A percentile compares a stretch with the other conserved stretches of the same genome.
These are phyloP conservation scores for Muscicapa striata DNA, from an alignment of 2,797 vertebrate genomes.

Conservation along the genomic window DNA sequence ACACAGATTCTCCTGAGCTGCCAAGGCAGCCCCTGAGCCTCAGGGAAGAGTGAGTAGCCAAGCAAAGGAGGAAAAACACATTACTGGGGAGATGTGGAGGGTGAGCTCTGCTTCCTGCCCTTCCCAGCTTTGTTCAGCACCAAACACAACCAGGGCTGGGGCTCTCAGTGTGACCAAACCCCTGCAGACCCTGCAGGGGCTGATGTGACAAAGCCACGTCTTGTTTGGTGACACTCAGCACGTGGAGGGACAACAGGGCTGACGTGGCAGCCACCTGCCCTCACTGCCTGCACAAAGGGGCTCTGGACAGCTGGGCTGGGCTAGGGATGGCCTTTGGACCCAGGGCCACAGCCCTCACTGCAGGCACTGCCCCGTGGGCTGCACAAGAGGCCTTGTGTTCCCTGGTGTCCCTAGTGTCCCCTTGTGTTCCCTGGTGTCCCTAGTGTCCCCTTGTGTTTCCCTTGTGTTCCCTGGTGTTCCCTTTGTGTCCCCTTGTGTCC, in stretches of 20 bases:
- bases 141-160: rapidly evolving
- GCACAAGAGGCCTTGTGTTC: not conserved
- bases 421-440: no score
- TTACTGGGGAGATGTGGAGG: not conserved
- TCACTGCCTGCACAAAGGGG: not conserved
- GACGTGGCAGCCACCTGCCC: rapidly evolving
- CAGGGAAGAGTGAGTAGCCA: not conserved
- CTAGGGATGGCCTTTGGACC: rapidly evolving
- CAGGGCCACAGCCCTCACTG: not conserved
- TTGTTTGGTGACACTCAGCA: rapidly evolving
- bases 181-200: rapidly evolving
- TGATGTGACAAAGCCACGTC: rapidly evolving
- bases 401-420: no score
- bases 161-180: rapidly evolving
- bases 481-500: no score
- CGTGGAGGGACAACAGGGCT: rapidly evolving
- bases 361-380: rapidly evolving
- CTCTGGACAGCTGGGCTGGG: not conserved
- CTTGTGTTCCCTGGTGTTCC: not conserved
- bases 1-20: not conserved
- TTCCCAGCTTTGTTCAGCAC: not conserved
- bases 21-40: not conserved
- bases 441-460: not conserved
- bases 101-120: not conserved
- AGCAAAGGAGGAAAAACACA: rapidly evolving